phyloP scores from a whole-genome alignment of 2,888 invertebrate species.

The Ormyrus nitidulus region DNA sequence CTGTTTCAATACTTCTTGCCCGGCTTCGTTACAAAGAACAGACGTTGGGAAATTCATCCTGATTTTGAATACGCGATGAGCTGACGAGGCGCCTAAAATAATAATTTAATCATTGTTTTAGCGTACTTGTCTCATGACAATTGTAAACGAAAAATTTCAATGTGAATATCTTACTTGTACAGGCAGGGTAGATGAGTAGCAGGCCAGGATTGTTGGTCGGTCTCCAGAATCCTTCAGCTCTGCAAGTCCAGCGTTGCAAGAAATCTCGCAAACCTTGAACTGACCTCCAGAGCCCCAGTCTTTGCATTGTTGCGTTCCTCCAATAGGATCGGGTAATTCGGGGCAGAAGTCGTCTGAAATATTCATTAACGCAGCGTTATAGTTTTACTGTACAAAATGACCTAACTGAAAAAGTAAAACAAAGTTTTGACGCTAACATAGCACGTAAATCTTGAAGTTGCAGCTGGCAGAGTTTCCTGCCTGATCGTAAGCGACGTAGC shows the following conservation, averaged over 20 bases:
- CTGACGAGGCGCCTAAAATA: conserved; percentile 86
- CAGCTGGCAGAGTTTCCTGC: conserved; percentile 95
- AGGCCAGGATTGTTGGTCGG: conserved; percentile 88
- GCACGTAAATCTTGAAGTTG: conserved; percentile 91
- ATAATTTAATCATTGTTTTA: not conserved
- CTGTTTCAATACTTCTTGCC: conserved; percentile 92
- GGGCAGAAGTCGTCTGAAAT: conserved; percentile 93
- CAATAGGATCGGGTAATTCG: conserved; percentile 90
- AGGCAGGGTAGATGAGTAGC: conserved; percentile 92
- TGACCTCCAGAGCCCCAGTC: conserved; percentile 98
- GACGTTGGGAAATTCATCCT: conserved; percentile 96
- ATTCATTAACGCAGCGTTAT: conserved; percentile 7
- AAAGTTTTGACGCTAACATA: conserved; percentile 80
- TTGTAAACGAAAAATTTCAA: not conserved
- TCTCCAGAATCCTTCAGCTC: conserved; percentile 98
- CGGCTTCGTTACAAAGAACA: conserved; percentile 96
- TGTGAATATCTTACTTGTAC: conserved; percentile 84
- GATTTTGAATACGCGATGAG: conserved; percentile 96
- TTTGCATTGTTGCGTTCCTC: conserved; percentile 93
- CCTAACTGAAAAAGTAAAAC: not conserved
- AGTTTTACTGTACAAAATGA: not conserved
- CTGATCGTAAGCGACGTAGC: conserved; percentile 94
- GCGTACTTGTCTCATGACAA: not conserved
- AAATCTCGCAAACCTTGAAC: conserved; percentile 95
- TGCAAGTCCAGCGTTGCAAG: conserved; percentile 92